Percentiles rank a stretch among this genome's conserved stretches.
phyloP scores from a whole-genome alignment of 2,797 vertebrate genomes.

The Vultur gryphus region DNA sequence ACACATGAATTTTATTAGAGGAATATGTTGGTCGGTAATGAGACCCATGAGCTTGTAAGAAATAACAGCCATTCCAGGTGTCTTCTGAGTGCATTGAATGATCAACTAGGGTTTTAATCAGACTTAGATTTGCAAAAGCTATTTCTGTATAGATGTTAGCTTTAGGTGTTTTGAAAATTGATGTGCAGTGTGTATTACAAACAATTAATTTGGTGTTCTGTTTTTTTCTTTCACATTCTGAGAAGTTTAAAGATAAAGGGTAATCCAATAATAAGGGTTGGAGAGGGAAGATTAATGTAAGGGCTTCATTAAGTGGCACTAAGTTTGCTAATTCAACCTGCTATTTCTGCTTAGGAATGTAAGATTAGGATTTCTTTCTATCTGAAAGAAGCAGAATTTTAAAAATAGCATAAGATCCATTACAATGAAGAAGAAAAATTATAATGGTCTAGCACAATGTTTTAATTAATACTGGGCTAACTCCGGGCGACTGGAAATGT shows the following conservation, averaged over 20 bases:
- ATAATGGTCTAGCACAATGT: not conserved
- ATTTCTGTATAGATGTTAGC: not conserved
- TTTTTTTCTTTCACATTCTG: not conserved
- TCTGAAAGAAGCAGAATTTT: not conserved
- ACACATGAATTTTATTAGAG: not conserved
- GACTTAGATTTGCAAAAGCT: not conserved
- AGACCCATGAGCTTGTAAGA: not conserved
- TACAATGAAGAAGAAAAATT: not conserved
- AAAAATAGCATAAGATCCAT: not conserved
- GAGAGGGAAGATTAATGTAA: not conserved
- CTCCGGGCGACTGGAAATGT: not conserved
- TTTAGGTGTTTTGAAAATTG: not conserved
- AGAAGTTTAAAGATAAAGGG: not conserved
- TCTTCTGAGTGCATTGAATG: not conserved
- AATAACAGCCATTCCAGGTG: not conserved
- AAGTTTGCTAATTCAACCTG: not conserved
- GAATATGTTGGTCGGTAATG: not conserved
- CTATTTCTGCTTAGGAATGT: not conserved
- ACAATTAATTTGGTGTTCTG: not conserved
- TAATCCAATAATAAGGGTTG: not conserved
- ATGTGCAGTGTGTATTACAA: not conserved
- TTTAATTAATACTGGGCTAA: constrained; percentile 48
- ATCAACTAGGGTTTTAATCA: not conserved
- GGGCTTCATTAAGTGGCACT: not conserved
- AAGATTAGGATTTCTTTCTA: not conserved